Percentiles rank a stretch among this genome's conserved stretches.
Conservation (phyloP, 2,113 vertebrate genomes). For the Chloebia gouldiae region DNA sequence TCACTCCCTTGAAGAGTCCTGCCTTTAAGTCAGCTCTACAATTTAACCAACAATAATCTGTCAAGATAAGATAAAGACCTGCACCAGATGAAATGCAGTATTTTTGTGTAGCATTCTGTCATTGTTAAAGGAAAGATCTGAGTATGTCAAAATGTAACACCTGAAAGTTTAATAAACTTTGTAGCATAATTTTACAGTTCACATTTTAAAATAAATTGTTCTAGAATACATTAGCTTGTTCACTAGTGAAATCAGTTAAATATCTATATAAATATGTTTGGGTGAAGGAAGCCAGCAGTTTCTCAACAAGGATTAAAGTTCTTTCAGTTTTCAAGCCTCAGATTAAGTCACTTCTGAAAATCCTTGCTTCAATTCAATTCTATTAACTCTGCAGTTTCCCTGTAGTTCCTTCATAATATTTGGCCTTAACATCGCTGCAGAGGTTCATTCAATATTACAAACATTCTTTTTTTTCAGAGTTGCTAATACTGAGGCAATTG, state of each 20-base stretch:
- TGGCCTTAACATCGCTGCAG: conserved; percentile 26
- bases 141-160: conserved; percentile 79
- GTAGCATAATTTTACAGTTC: conserved; percentile 75
- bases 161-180: conserved; percentile 82
- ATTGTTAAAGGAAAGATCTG: conserved; percentile 77
- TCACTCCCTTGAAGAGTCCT: conserved; percentile 81
- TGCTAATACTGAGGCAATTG: background rate
- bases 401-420: conserved; percentile 29
- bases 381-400: conserved; percentile 38
- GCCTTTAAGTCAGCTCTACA: conserved; percentile 82
- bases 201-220: conserved; percentile 67
- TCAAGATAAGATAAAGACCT: conserved; percentile 81
- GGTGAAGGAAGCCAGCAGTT: conserved; percentile 43
- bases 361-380: conserved; percentile 7
- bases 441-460: conserved; percentile 21
- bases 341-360: conserved; percentile 44
- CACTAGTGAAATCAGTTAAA: conserved; percentile 52
- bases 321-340: conserved; percentile 58
- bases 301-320: conserved; percentile 59
- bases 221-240: conserved; percentile 58
- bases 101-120: conserved; percentile 79
- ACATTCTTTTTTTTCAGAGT: background rate
- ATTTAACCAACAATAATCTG: conserved; percentile 84
- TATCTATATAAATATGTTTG: conserved; percentile 43
- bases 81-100: conserved; percentile 66